Conservation (phyloP, 2,888 invertebrate genomes). For the Prosapia bicincta region DNA sequence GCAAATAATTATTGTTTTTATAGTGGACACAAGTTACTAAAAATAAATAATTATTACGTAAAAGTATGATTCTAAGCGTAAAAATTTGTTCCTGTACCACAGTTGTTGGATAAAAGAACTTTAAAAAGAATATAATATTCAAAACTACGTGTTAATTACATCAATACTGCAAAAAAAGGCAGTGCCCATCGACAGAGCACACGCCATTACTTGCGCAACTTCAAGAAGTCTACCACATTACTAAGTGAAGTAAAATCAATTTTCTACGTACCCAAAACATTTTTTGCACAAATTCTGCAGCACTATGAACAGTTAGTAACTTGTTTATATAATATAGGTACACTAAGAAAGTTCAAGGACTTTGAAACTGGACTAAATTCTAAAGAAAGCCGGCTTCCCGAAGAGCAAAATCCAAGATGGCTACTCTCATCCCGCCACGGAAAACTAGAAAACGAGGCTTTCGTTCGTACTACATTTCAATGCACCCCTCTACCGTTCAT, state of each 20-base stretch:
- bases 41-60: background rate
- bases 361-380: constrained; percentile 14
- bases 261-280: constrained; percentile 24
- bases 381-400: constrained; percentile 61
- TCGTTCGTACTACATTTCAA: constrained; percentile 26
- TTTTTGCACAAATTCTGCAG: constrained; percentile 23
- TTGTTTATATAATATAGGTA: constrained; percentile 6
- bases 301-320: background rate
- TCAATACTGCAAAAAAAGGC: constrained; percentile 2
- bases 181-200: constrained; percentile 4
- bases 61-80: background rate
- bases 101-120: background rate
- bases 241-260: constrained; percentile 1
- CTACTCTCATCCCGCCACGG: constrained; percentile 58
- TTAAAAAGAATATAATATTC: too few relatives aligned
- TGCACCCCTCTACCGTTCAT: constrained; percentile 33
- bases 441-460: constrained; percentile 49
- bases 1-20: background rate
- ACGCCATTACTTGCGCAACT: constrained; percentile 33
- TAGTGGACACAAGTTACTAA: background rate
- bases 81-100: background rate
- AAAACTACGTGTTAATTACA: background rate
- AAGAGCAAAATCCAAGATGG: constrained; percentile 73
- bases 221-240: constrained; percentile 14
- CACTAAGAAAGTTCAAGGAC: background rate